Percentiles rank a stretch among this genome's conserved stretches.
These are phyloP conservation scores for Mimachlamys varia DNA, from an alignment of 2,888 invertebrate genomes.

Conservation along the genomic window DNA sequence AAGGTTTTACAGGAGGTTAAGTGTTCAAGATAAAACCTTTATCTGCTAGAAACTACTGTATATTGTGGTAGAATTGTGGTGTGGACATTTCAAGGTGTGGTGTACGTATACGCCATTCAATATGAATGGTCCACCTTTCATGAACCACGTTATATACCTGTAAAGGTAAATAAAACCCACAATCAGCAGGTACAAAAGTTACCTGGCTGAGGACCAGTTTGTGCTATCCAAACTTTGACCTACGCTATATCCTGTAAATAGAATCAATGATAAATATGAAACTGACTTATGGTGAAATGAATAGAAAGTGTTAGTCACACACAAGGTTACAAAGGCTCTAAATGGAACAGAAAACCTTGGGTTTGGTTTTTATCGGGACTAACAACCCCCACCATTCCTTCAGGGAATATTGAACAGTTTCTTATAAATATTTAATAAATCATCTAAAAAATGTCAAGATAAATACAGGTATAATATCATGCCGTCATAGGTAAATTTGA, in stretches of 20 bases:
- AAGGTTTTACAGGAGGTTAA: background rate
- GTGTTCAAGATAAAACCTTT: background rate
- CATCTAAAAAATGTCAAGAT: background rate
- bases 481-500: background rate
- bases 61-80: background rate
- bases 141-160: slow-evolving; percentile 11
- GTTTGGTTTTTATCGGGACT: background rate
- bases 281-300: background rate
- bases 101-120: background rate
- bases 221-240: slow-evolving; percentile 31
- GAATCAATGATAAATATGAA: slow-evolving; percentile 23
- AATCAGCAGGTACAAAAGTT: slow-evolving; percentile 28
- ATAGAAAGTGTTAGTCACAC: slow-evolving; percentile 15
- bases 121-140: slow-evolving; percentile 2
- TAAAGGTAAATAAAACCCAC: slow-evolving; percentile 20
- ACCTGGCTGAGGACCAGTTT: slow-evolving; percentile 10
- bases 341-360: background rate
- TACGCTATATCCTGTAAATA: background rate
- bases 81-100: slow-evolving; percentile 34
- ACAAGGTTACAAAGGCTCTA: background rate
- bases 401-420: background rate
- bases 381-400: background rate
- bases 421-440: background rate
- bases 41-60: background rate
- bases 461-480: background rate